phyloP scores from a whole-genome alignment of 2,797 vertebrate genomes.

The Monodelphis domestica region DNA sequence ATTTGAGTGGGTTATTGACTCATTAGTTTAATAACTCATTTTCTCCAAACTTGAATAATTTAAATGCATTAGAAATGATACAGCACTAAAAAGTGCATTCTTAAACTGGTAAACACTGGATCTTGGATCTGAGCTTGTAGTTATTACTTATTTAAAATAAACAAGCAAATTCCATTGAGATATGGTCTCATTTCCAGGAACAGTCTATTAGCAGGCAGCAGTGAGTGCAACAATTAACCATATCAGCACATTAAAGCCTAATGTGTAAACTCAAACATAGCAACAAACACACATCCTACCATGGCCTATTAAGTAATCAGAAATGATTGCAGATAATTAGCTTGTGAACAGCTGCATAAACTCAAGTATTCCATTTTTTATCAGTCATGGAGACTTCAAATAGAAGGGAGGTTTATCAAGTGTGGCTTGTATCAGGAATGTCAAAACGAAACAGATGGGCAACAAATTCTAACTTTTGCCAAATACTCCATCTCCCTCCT shows the following conservation, averaged over 20 bases:
- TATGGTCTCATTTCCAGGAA: constrained; percentile 77
- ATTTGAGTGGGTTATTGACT: constrained; percentile 62
- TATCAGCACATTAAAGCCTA: constrained; percentile 67
- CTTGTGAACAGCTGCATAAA: constrained; percentile 71
- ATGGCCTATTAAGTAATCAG: constrained; percentile 71
- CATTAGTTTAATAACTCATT: constrained; percentile 65
- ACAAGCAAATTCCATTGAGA: constrained; percentile 65
- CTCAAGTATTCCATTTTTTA: constrained; percentile 66
- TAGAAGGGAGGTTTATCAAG: constrained; percentile 46
- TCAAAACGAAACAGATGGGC: constrained; percentile 20
- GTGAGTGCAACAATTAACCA: constrained; percentile 70
- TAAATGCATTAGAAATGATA: constrained; percentile 71
- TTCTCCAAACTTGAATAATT: constrained; percentile 73
- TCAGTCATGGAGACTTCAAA: constrained; percentile 52
- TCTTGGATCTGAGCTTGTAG: constrained; percentile 60
- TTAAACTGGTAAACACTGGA: constrained; percentile 61
- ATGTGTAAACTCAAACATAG: constrained; percentile 64
- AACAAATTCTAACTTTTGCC: background rate
- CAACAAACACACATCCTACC: constrained; percentile 60
- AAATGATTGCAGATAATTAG: constrained; percentile 74
- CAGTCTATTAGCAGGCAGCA: constrained; percentile 75
- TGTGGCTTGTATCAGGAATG: constrained; percentile 42
- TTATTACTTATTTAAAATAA: constrained; percentile 78
- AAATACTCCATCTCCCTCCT: background rate
- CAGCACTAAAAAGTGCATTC: constrained; percentile 63